Percentiles rank a stretch among this genome's conserved stretches.
phyloP scores from a whole-genome alignment of 2,797 vertebrate genomes.

The Sebastes cheni region DNA sequence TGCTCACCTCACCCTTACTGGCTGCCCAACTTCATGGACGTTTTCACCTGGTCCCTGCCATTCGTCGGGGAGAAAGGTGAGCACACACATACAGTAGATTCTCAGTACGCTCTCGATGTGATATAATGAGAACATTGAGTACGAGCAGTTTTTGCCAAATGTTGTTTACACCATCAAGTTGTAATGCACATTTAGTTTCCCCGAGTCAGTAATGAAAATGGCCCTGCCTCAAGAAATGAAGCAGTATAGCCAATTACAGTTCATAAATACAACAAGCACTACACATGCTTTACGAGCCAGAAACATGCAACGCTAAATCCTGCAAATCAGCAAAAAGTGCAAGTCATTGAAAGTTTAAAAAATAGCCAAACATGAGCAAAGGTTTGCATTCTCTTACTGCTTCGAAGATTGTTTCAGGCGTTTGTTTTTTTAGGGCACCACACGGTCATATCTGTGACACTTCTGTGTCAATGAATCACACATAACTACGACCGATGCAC shows the following conservation, averaged over 20 bases:
- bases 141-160: background rate
- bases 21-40: conserved; percentile 88
- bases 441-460: conserved; percentile 9
- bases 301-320: background rate
- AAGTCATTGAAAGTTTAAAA: background rate
- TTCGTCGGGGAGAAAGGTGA: conserved; percentile 86
- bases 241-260: background rate
- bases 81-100: background rate
- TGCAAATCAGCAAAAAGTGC: background rate
- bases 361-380: background rate
- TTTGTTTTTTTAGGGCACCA: background rate
- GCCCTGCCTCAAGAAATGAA: conserved; percentile 1
- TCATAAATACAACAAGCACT: background rate
- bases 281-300: conserved; percentile 9
- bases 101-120: background rate
- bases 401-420: background rate
- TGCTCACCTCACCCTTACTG: conserved; percentile 87
- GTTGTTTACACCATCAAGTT: background rate
- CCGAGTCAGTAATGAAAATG: conserved; percentile 13
- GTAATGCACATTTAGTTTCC: background rate
- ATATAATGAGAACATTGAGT: background rate
- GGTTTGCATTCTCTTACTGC: background rate
- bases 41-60: conserved; percentile 86
- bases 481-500: conserved; percentile 10
- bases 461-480: conserved; percentile 50